Base-by-base conservation (phyloP, 2,797 vertebrate genomes). In the Myotis planiceps region DNA sequence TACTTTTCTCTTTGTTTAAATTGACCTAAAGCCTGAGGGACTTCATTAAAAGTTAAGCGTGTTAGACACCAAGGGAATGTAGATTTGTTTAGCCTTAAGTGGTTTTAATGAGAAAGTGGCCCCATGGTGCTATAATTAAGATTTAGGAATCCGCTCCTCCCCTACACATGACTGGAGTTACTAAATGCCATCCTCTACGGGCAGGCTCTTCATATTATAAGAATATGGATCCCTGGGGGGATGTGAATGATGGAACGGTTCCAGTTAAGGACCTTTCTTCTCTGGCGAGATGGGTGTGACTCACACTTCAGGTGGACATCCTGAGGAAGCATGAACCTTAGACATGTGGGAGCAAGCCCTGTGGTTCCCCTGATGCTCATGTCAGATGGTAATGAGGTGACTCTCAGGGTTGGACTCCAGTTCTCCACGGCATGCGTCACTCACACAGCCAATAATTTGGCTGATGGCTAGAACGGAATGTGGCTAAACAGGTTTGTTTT, bases 31-130 rank as follows among this genome's bases (percentile, higher is more conserved):
- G 25, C 92, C 92, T 19, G 27, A 87, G 80, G 84, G 92, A 85
- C 19, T 47, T 94, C 80, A 90, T 96, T 96, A 97, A 95, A 95
- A 95, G 42, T 81, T 92, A 83, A 83, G 32, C 83, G 60, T 53
- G 14, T 65, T 83, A 76, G 83, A 84, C 32, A 66, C 37, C 92
- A 93, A 89, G 79, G 94, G 88, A 92, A 55, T 83, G 9, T 16
- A 89, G 25, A 82, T 78, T 92, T 97, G 51, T 81, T 92, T 80
- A 69, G 49, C 84, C 21, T 82, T 82, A 60, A 15, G 49, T 94
- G 51, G 14, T 86, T 83, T 91, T 95, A 92, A 95, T 96, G 75
- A 96, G 39, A 92, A 95, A 94, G 80, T 58, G 34, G 25, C 29
- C 34, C 68, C 55, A 76, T 81, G 37, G 88, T 76, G 71, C 69